Evolutionary conservation across 2,797 vertebrate species (phyloP).

Genomic region (Diplodus puntazzo): DNA sequence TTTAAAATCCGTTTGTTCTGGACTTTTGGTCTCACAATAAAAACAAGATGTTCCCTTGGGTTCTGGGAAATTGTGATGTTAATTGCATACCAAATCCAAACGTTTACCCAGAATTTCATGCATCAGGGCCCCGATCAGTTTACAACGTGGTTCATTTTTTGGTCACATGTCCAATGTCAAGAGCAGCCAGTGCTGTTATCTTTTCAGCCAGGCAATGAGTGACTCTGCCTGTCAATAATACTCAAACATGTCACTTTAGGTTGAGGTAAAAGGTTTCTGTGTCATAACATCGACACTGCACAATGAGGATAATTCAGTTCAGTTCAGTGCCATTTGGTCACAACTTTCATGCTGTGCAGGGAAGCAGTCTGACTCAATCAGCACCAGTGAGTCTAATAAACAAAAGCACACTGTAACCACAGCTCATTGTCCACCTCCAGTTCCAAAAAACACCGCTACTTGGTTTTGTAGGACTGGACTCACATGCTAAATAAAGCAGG

Average conservation of each 20-base stretch:
- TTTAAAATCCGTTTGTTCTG: not conserved
- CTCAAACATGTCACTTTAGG: constrained; percentile 6
- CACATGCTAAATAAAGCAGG: not conserved
- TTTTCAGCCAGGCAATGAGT: not conserved
- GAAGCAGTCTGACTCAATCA: not conserved
- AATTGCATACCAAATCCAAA: too few species aligned
- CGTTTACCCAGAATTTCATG: too few species aligned
- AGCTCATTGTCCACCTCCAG: constrained; percentile 12
- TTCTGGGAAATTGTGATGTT: not conserved
- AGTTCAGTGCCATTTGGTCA: not conserved
- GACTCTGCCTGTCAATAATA: not conserved
- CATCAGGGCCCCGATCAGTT: not conserved
- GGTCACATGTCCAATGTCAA: not conserved
- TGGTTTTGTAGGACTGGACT: not conserved
- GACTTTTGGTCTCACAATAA: not conserved
- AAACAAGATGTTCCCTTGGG: not conserved
- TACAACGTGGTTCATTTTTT: not conserved
- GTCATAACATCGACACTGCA: not conserved
- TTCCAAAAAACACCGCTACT: not conserved
- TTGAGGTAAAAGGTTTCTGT: not conserved
- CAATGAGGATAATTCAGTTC: too few species aligned
- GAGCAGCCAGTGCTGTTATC: constrained; percentile 5
- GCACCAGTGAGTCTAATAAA: not conserved
- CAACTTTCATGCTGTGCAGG: not conserved
- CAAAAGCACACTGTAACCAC: not conserved